Conservation (phyloP, 2,113 vertebrate genomes). For the Dendrocopos noguchii region DNA sequence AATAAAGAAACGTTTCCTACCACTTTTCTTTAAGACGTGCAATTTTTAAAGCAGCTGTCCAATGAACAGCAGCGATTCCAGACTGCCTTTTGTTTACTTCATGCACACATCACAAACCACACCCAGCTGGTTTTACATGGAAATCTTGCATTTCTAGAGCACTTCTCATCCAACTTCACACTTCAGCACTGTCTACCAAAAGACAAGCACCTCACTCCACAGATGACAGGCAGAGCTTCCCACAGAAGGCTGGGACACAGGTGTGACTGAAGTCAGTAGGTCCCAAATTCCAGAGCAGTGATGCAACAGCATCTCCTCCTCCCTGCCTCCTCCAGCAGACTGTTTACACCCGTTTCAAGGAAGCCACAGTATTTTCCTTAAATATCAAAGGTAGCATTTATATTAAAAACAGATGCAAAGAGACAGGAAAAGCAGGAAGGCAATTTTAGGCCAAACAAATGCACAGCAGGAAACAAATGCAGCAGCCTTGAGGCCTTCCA, state of each 20-base stretch:
- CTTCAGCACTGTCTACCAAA: background rate
- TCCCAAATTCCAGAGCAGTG: slow-evolving; percentile 16
- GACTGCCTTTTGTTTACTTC: background rate
- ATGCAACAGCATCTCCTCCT: background rate
- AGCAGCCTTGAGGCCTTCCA: background rate
- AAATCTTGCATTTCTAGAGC: background rate
- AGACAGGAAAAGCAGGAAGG: slow-evolving; percentile 35
- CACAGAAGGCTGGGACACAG: background rate
- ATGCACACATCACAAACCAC: background rate
- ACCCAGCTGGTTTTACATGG: background rate
- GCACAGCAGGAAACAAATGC: background rate
- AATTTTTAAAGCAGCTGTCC: background rate
- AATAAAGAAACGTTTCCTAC: background rate
- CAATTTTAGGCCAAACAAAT: background rate
- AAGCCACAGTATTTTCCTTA: slow-evolving; percentile 16
- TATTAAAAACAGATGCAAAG: slow-evolving; percentile 20
- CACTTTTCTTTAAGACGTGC: background rate
- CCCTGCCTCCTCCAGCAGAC: background rate
- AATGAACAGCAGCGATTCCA: background rate
- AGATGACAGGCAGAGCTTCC: background rate
- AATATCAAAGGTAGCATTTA: slow-evolving; percentile 3
- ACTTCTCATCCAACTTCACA: background rate
- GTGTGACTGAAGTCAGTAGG: background rate
- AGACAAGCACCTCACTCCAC: background rate
- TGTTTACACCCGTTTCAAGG: background rate